A percentile compares a stretch with the other conserved stretches of the same genome.
phyloP scores from a whole-genome alignment of 2,888 invertebrate genomes.

The Scelioninae gen. 2 region DNA sequence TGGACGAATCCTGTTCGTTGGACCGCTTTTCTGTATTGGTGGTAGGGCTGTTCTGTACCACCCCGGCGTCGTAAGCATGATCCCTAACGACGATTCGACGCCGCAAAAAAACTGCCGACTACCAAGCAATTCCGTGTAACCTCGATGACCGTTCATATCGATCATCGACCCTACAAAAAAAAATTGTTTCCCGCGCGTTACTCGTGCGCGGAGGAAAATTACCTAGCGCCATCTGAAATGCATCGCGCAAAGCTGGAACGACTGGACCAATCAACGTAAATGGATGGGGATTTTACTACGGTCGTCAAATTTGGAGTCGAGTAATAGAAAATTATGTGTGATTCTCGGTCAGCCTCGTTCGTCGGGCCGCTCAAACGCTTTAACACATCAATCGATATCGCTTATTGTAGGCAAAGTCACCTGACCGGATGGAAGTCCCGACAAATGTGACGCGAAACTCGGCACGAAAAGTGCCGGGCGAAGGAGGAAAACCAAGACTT shows the following conservation, averaged over 20 bases:
- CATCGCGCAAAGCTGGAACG: neutral
- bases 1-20: neutral
- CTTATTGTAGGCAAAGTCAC: conserved; percentile 13
- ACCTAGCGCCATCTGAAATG: neutral
- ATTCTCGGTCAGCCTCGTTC: conserved; percentile 39
- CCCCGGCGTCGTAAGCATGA: conserved; percentile 24
- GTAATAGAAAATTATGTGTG: neutral
- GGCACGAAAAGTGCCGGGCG: neutral
- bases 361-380: conserved; percentile 20
- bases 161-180: neutral
- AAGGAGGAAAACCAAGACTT: neutral
- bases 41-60: no score
- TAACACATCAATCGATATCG: conserved; percentile 10
- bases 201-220: no score
- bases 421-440: conserved; percentile 7
- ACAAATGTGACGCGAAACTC: conserved; percentile 16
- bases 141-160: neutral
- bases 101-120: conserved; percentile 17
- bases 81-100: conserved; percentile 17
- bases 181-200: no score
- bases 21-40: neutral
- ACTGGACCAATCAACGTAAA: conserved; percentile 3
- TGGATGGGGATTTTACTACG: no score
- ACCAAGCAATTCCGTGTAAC: conserved; percentile 6
- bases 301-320: conserved; percentile 7